Evolutionary conservation across 2,113 vertebrate species (phyloP), one percentile per base, ranked within the genome.

Genomic region (Genyomyrus donnyi): DNA sequence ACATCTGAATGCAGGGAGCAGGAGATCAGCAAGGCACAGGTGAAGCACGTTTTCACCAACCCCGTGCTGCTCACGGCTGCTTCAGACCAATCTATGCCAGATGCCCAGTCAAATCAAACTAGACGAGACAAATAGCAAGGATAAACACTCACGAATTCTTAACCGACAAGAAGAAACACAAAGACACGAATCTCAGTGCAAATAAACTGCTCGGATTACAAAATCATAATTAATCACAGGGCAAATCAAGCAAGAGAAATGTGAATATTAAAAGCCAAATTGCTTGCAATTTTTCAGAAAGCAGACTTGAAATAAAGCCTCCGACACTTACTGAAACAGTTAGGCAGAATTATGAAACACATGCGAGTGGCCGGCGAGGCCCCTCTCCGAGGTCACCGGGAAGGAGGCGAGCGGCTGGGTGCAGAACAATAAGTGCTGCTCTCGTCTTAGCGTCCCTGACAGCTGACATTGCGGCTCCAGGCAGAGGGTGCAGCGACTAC

Each of bases 381-480:
- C 42, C 0, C 42, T 1, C 39, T 24, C 31, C 5, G 42, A 85
- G 74, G 53, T 89, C 53, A 87, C 24, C 21, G 5, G 48, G 48
- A 6, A 35, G 31, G 13, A 9, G 24, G 49, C 31, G 11, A 46
- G 56, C 21, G 74, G 84, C 52, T 48, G 35, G 62, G 35, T 77
- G 85, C 19, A 49, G 35, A 88, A 74, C 85, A 87, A 58, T 66
- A 42, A 17, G 39, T 58, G 35, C 87, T 87, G 58, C 10, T 80
- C 49, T 48, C 83, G 53, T 48, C 89, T 90, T 85, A 53, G 84
- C 48, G 56, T 74, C 35, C 42, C 27, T 90, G 89, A 90, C 89
- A 87, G 89, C 85, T 90, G 85, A 90, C 85, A 52, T 66, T n/a
- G 89, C 85, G 10, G 62, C 89, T 87, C 48, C 27, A 50, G 50